A percentile compares a stretch with the other conserved stretches of the same genome.
Conservation (phyloP, 1,140 invertebrate genomes). For the Apis cerana region DNA sequence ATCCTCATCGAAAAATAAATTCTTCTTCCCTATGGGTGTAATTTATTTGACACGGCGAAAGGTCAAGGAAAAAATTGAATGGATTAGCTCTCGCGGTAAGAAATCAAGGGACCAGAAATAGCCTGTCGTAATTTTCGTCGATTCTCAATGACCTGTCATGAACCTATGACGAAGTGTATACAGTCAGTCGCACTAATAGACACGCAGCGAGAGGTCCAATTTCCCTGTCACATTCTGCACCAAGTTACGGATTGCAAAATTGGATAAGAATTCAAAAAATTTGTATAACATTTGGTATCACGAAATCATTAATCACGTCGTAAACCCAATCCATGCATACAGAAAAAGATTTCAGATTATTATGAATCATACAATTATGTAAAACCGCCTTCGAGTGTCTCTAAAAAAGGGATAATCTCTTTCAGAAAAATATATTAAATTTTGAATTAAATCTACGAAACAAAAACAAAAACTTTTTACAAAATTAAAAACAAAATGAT, state of each 20-base stretch:
- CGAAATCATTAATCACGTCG: background rate
- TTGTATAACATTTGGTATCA: background rate
- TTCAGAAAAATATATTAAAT: too few relatives aligned
- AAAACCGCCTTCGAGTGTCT: too few relatives aligned
- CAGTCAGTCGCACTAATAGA: background rate
- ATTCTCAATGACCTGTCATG: conserved; percentile 1
- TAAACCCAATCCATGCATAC: background rate
- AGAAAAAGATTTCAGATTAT: too few relatives aligned
- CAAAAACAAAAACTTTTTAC: too few relatives aligned
- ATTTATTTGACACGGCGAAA: background rate
- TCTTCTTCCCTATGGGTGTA: background rate
- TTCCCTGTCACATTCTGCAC: background rate
- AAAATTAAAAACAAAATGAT: too few relatives aligned
- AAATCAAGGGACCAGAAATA: background rate
- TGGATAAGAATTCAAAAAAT: background rate
- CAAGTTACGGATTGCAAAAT: background rate
- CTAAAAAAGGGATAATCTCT: too few relatives aligned
- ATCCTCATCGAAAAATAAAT: background rate
- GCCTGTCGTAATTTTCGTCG: conserved; percentile 8
- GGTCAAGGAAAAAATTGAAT: background rate
- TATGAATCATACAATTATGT: too few relatives aligned
- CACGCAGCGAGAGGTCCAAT: background rate
- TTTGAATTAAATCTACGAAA: too few relatives aligned
- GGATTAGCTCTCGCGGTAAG: background rate
- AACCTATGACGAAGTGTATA: background rate